These are phyloP conservation scores for Horisme vitalbata DNA, from an alignment of 2,888 invertebrate genomes.

Conservation along the genomic window DNA sequence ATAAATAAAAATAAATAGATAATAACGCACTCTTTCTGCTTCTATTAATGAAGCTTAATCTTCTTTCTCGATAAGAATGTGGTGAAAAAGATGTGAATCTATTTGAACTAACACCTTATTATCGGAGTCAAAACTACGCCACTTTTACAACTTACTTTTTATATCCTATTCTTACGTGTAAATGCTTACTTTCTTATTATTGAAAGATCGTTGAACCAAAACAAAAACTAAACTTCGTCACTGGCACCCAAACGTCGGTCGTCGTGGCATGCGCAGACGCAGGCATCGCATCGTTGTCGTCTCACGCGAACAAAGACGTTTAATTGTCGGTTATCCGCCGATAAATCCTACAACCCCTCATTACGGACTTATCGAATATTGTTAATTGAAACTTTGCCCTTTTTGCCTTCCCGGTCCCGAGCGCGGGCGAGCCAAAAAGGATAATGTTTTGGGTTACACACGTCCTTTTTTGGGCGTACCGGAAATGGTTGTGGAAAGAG, in stretches of 20 bases:
- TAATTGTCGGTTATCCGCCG: constrained; percentile 75
- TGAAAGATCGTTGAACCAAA: constrained; percentile 13
- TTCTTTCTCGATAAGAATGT: too few relatives aligned
- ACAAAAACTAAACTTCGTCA: not conserved
- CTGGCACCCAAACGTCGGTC: constrained; percentile 9
- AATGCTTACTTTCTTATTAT: not conserved
- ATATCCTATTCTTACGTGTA: too few relatives aligned
- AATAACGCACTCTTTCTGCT: constrained; percentile 20
- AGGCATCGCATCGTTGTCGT: constrained; percentile 32
- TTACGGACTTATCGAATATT: constrained; percentile 73
- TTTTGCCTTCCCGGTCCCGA: constrained; percentile 40
- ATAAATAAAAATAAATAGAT: too few relatives aligned
- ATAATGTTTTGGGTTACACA: constrained; percentile 8
- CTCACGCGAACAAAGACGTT: constrained; percentile 70
- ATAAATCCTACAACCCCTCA: constrained; percentile 77
- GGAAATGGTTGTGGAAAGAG: too few relatives aligned
- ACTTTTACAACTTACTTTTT: too few relatives aligned
- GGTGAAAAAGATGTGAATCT: too few relatives aligned
- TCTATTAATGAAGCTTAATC: constrained; percentile 18
- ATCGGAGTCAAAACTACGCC: too few relatives aligned
- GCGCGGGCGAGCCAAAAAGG: constrained; percentile 5
- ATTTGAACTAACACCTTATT: too few relatives aligned
- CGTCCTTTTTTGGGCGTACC: constrained; percentile 1
- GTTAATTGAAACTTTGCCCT: constrained; percentile 76
- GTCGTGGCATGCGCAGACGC: constrained; percentile 43